Conservation (phyloP, 2,888 invertebrate genomes). For the Drosophila anomalipes region DNA sequence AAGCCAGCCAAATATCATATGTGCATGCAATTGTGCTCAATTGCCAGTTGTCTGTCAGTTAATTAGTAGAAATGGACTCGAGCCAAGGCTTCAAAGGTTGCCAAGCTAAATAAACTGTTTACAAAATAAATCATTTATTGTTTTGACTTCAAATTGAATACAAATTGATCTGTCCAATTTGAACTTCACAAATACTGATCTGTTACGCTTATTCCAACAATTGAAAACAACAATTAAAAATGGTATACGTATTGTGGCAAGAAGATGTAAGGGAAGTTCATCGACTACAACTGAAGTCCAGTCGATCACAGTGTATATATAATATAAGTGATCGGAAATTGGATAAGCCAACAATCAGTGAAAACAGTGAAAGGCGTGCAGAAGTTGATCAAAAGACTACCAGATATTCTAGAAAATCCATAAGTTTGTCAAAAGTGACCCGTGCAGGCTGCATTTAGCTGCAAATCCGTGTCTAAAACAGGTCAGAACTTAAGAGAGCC, state of each 20-base stretch:
- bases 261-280: no score
- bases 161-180: neutral
- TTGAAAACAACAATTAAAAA: no score
- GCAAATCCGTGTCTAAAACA: neutral
- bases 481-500: neutral
- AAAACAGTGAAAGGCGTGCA: no score
- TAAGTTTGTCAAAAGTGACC: neutral
- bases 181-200: neutral
- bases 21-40: conserved; percentile 25
- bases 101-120: neutral
- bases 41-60: conserved; percentile 56
- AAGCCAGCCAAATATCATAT: conserved; percentile 37
- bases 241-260: neutral
- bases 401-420: neutral
- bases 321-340: neutral
- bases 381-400: neutral
- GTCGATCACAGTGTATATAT: neutral
- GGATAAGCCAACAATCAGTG: neutral
- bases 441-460: neutral
- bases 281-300: neutral
- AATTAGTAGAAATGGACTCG: conserved; percentile 22
- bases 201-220: no score
- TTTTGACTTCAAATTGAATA: neutral
- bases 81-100: neutral
- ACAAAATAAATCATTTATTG: neutral